phyloP scores from a whole-genome alignment of 2,888 invertebrate species.

The Epiblema foenella region DNA sequence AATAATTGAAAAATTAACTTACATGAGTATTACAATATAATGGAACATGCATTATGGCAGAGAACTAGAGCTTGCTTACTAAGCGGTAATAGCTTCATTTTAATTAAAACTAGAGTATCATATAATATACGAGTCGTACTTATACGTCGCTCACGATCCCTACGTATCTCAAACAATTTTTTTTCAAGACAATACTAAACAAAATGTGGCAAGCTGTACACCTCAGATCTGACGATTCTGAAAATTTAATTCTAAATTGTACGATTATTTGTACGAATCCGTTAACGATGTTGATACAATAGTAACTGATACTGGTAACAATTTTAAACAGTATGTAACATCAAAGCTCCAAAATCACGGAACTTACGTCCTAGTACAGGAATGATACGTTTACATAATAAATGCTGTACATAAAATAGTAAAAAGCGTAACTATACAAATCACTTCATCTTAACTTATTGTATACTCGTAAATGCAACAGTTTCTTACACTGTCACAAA shows the following conservation, averaged over 20 bases:
- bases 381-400: constrained; percentile 76
- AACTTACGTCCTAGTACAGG: constrained; percentile 61
- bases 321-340: constrained; percentile 60
- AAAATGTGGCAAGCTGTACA: constrained; percentile 42
- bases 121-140: constrained; percentile 51
- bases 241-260: constrained; percentile 55
- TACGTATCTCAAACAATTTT: constrained; percentile 28
- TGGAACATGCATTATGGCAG: constrained; percentile 86
- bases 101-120: constrained; percentile 69
- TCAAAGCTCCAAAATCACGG: constrained; percentile 53
- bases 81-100: constrained; percentile 83
- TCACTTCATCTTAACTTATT: constrained; percentile 72
- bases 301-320: constrained; percentile 83
- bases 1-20: constrained; percentile 81
- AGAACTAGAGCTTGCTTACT: constrained; percentile 82
- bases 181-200: constrained; percentile 28
- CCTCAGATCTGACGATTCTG: constrained; percentile 39
- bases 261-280: constrained; percentile 47
- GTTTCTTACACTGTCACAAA: constrained; percentile 67
- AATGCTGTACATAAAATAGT: constrained; percentile 77
- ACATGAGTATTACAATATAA: constrained; percentile 83
- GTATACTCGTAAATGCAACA: constrained; percentile 75
- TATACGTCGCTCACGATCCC: constrained; percentile 49
- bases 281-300: constrained; percentile 50
- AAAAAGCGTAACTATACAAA: constrained; percentile 77